A percentile compares a stretch with the other conserved stretches of the same genome.
These are phyloP conservation scores for Atopsyche davidsoni DNA, from an alignment of 1,140 invertebrate genomes.

Conservation along the genomic window DNA sequence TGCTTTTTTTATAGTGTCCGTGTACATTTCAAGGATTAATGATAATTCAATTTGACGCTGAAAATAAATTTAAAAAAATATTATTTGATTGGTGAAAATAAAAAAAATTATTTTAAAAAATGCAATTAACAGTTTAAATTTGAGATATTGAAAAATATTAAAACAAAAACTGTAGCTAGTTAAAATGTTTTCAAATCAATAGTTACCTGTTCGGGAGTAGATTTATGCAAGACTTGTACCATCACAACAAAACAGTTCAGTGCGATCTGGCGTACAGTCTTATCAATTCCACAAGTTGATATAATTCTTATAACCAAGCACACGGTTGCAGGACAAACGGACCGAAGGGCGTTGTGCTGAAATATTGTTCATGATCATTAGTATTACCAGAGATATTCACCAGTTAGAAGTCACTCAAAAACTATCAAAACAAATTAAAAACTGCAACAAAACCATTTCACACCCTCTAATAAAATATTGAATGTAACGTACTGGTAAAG, in stretches of 20 bases:
- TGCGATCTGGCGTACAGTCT: constrained; percentile 40
- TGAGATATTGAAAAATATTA: too few relatives aligned
- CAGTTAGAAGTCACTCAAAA: too few relatives aligned
- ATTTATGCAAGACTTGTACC: constrained; percentile 51
- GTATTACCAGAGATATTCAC: constrained; percentile 1
- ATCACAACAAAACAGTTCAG: constrained; percentile 53
- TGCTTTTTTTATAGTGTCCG: constrained; percentile 35
- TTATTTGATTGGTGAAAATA: too few relatives aligned
- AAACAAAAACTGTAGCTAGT: too few relatives aligned
- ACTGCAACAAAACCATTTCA: too few relatives aligned
- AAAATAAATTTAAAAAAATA: constrained; percentile 22
- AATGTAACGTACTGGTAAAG: too few relatives aligned
- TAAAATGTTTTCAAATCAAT: neutral
- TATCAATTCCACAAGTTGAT: constrained; percentile 37
- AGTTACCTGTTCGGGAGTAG: constrained; percentile 55
- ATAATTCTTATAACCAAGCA: constrained; percentile 51
- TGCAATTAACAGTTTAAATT: too few relatives aligned
- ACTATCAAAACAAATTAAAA: too few relatives aligned
- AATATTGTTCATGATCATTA: constrained; percentile 23
- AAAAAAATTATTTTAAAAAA: neutral
- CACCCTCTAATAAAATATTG: too few relatives aligned
- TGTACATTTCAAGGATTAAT: constrained; percentile 51
- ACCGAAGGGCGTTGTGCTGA: constrained; percentile 55
- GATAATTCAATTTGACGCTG: constrained; percentile 57
- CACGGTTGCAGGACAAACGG: constrained; percentile 57